These are phyloP conservation scores for Sus cebifrons DNA, from an alignment of 2,797 vertebrate species.

Conservation along the genomic window DNA sequence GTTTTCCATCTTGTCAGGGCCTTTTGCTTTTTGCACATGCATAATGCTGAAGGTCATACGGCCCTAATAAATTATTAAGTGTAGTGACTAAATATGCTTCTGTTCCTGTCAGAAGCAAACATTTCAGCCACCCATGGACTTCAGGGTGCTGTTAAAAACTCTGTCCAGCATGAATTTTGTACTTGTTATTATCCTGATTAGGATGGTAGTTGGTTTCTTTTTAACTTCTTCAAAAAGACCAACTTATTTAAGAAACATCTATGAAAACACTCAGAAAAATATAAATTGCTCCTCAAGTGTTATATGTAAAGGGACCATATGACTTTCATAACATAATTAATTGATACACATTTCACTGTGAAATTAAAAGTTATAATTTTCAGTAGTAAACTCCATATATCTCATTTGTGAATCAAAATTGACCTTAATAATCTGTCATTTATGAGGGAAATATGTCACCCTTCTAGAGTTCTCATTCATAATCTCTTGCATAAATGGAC, in stretches of 20 bases:
- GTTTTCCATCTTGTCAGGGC: neutral
- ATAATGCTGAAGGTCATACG: constrained; percentile 47
- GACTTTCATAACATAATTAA: constrained; percentile 62
- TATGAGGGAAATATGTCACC: neutral
- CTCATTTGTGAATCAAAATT: constrained; percentile 11
- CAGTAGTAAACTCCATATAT: neutral
- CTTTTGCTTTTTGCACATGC: neutral
- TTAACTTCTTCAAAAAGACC: constrained; percentile 42
- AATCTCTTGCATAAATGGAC: neutral
- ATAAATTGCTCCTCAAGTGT: constrained; percentile 58
- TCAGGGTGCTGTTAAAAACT: constrained; percentile 70
- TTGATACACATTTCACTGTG: neutral
- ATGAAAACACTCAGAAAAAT: constrained; percentile 57
- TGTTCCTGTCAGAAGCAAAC: constrained; percentile 30
- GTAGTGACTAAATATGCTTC: constrained; percentile 57
- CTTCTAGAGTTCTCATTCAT: constrained; percentile 23
- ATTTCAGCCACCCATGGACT: constrained; percentile 37
- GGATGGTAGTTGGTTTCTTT: neutral
- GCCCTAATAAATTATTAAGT: constrained; percentile 56
- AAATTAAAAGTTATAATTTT: constrained; percentile 67
- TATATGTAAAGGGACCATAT: neutral
- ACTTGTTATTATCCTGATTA: constrained; percentile 74
- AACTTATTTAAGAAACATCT: constrained; percentile 54
- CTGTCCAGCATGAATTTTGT: constrained; percentile 44
- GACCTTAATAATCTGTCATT: neutral